Conservation (phyloP, 2,113 vertebrate species). For the Scomber scombrus region DNA sequence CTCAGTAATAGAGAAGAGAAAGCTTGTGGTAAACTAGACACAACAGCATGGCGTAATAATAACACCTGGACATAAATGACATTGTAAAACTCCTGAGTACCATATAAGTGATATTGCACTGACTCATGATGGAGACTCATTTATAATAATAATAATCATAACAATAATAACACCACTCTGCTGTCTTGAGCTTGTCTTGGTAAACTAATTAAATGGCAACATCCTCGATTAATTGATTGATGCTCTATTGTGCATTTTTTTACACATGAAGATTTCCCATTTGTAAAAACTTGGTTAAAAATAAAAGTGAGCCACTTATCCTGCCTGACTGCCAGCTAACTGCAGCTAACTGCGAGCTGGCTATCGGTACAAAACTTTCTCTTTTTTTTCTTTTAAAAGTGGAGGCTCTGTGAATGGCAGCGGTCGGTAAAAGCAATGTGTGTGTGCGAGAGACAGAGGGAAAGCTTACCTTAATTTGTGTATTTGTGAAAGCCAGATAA, state of each 20-base stretch:
- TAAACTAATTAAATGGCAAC: neutral
- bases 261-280: slow-evolving; percentile 27
- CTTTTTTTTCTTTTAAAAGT: neutral
- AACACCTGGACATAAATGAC: neutral
- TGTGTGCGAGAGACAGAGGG: neutral
- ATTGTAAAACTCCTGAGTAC: neutral
- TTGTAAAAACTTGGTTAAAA: slow-evolving; percentile 38
- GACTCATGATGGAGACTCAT: slow-evolving; percentile 27
- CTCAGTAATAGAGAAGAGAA: neutral
- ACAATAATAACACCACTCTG: neutral
- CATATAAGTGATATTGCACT: neutral
- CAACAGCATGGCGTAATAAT: neutral
- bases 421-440: too few relatives aligned
- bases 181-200: neutral
- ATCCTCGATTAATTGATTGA: neutral
- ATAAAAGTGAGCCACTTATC: slow-evolving; percentile 15
- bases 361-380: slow-evolving; percentile 42
- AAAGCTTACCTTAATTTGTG: slow-evolving; percentile 55
- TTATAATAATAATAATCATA: neutral
- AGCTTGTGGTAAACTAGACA: neutral
- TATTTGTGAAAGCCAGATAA: neutral
- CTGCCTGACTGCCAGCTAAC: slow-evolving; percentile 36
- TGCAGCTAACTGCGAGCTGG: slow-evolving; percentile 53
- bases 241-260: neutral
- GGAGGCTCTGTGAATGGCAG: neutral